Evolutionary conservation across 2,113 vertebrate species (phyloP).

Genomic region (Lycaon pictus): DNA sequence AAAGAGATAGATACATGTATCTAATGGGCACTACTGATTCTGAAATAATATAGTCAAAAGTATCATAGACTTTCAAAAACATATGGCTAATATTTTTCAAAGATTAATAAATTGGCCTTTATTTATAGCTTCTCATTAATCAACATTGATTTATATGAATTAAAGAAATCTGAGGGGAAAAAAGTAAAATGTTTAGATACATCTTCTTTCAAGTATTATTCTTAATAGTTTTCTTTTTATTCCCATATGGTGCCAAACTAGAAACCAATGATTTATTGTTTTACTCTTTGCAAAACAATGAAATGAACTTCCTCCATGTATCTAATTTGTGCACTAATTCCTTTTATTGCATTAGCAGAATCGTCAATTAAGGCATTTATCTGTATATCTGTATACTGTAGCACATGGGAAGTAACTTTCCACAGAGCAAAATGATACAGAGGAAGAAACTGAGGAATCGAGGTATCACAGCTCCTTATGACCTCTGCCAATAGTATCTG

Average conservation of each 20-base stretch:
- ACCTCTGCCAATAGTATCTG: neutral
- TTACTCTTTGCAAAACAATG: conserved; percentile 46
- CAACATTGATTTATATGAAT: neutral
- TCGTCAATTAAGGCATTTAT: neutral
- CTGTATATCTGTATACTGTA: neutral
- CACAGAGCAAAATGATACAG: neutral
- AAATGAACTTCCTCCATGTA: neutral
- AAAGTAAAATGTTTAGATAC: neutral
- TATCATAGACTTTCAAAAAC: neutral
- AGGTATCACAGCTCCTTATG: neutral
- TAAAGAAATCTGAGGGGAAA: neutral
- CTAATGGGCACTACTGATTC: neutral
- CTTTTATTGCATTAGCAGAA: conserved; percentile 33
- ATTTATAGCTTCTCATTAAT: neutral
- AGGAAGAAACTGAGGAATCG: neutral
- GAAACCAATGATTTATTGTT: conserved; percentile 12
- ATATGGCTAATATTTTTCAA: neutral
- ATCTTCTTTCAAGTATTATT: conserved; percentile 29
- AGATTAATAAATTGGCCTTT: neutral
- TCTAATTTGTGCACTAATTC: conserved; percentile 14
- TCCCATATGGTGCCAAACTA: neutral
- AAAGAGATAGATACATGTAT: neutral
- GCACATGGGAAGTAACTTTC: neutral
- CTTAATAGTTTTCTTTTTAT: conserved; percentile 30
- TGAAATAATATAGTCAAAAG: neutral